These are phyloP conservation scores for Platycheirus rosarum DNA, from an alignment of 2,888 invertebrate species.

Conservation along the genomic window DNA sequence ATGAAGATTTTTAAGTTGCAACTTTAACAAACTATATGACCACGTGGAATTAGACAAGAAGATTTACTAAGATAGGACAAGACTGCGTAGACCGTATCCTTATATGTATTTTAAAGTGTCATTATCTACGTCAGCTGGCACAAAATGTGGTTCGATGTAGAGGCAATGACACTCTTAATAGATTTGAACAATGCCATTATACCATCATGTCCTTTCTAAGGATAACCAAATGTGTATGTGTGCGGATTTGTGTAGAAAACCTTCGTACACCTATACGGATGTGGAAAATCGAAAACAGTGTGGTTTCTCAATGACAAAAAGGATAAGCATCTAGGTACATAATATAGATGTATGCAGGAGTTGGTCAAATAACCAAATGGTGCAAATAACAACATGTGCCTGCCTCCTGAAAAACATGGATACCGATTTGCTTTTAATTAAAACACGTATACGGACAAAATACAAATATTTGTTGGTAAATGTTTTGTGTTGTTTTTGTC, in stretches of 20 bases:
- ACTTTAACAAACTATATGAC: neutral
- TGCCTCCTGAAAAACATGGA: constrained; percentile 30
- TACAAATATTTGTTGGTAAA: constrained; percentile 61
- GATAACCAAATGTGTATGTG: neutral
- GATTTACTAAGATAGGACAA: neutral
- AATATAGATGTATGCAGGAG: neutral
- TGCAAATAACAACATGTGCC: constrained; percentile 25
- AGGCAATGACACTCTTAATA: constrained; percentile 38
- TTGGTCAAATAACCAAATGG: constrained; percentile 39
- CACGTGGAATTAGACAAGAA: constrained; percentile 19
- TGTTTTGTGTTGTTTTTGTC: constrained; percentile 49
- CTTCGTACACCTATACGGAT: neutral
- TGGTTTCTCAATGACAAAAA: constrained; percentile 7
- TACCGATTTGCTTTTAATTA: constrained; percentile 70
- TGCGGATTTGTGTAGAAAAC: neutral
- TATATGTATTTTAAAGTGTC: too few relatives aligned
- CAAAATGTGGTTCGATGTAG: neutral
- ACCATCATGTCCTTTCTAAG: constrained; percentile 2
- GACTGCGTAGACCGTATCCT: constrained; percentile 11
- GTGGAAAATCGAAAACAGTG: constrained; percentile 31
- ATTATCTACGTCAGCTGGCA: constrained; percentile 35
- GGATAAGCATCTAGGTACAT: neutral
- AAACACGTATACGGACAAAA: constrained; percentile 59
- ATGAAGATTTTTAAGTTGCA: neutral
- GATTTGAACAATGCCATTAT: constrained; percentile 48